Conservation (phyloP, 2,113 vertebrate species). For the Brachypteracias leptosomus region DNA sequence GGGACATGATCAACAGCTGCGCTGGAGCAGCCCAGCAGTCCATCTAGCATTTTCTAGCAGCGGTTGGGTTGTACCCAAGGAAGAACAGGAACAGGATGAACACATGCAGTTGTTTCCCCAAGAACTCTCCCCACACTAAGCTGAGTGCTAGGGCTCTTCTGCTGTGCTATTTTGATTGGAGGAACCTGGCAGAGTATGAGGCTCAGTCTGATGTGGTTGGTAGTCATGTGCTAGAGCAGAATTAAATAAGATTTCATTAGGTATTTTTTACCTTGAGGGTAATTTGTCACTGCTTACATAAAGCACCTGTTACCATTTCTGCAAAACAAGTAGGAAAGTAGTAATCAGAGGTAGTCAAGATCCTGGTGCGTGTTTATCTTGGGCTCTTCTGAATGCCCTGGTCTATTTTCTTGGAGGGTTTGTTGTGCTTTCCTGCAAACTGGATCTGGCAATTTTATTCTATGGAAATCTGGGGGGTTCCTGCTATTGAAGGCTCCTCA, state of each 20-base stretch:
- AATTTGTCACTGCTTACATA: background rate
- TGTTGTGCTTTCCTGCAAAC: background rate
- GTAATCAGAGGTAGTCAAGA: background rate
- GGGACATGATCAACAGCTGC: background rate
- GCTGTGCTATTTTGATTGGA: background rate
- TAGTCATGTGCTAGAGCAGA: background rate
- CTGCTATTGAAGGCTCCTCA: background rate
- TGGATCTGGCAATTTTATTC: background rate
- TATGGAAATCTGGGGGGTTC: background rate
- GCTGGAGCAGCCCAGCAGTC: background rate
- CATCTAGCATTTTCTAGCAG: background rate
- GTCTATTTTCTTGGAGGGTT: background rate
- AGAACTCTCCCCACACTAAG: background rate
- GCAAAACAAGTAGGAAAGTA: background rate
- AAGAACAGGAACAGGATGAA: background rate
- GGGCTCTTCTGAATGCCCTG: background rate
- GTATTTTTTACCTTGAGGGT: background rate
- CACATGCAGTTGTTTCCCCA: background rate
- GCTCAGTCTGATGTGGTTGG: background rate
- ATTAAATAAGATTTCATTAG: background rate
- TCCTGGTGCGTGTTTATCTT: background rate
- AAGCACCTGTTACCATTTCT: background rate
- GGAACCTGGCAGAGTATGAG: background rate
- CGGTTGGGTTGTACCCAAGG: background rate
- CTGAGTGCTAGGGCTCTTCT: background rate